Percentiles rank a stretch among this genome's conserved stretches.
phyloP scores from a whole-genome alignment of 2,113 vertebrate genomes.

The Morone saxatilis region DNA sequence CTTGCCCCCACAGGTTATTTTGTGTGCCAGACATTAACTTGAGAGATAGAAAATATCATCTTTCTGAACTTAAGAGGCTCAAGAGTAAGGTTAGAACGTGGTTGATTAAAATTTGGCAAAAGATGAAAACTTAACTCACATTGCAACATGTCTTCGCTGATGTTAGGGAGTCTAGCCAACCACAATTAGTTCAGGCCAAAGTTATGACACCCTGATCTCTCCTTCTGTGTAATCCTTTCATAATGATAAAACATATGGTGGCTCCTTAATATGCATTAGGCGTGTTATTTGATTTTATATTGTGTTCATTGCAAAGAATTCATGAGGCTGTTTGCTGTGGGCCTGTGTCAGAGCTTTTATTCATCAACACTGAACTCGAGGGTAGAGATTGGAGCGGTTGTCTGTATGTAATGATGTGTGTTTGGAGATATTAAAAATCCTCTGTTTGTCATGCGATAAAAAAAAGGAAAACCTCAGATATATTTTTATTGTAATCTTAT shows the following conservation, averaged over 20 bases:
- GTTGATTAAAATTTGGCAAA: not conserved
- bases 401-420: too few relatives aligned
- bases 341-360: not conserved
- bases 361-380: too few relatives aligned
- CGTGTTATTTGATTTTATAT: slow-evolving; percentile 2
- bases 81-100: not conserved
- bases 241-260: not conserved
- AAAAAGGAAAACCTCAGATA: not conserved
- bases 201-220: not conserved
- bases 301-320: slow-evolving; percentile 28
- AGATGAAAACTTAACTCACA: not conserved
- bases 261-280: not conserved
- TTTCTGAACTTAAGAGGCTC: too few relatives aligned
- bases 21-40: too few relatives aligned
- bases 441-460: not conserved
- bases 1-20: too few relatives aligned
- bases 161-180: not conserved
- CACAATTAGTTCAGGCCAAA: not conserved
- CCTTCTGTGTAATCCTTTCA: not conserved
- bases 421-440: not conserved
- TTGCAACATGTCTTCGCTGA: not conserved
- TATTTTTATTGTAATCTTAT: not conserved
- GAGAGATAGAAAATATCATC: too few relatives aligned
- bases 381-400: too few relatives aligned
- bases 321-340: not conserved